Conservation (phyloP, 2,888 invertebrate species). For the Tetramorium bicarinatum region DNA sequence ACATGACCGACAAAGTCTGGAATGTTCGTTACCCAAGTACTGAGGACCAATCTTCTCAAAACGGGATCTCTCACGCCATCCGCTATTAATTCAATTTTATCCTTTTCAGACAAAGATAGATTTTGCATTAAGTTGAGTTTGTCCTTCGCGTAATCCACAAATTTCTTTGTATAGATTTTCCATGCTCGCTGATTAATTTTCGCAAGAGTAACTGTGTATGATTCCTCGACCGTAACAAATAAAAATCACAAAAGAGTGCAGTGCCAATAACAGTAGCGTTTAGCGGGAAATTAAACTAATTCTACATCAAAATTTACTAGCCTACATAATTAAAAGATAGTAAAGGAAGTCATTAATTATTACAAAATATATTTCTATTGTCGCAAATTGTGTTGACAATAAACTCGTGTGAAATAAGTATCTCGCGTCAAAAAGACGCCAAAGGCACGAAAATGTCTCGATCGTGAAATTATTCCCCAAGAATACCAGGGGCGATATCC, state of each 20-base stretch:
- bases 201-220: neutral
- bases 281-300: no score
- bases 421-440: neutral
- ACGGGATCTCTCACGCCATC: neutral
- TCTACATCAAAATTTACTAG: no score
- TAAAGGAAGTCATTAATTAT: neutral
- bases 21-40: neutral
- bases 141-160: neutral
- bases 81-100: neutral
- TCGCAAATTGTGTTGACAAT: neutral
- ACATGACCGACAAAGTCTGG: neutral
- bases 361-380: neutral
- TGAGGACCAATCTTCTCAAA: neutral
- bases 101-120: neutral
- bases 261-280: no score
- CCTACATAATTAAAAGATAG: neutral
- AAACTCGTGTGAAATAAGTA: neutral
- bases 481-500: neutral
- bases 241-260: no score
- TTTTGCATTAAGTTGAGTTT: neutral
- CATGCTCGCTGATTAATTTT: neutral
- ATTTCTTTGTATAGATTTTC: neutral
- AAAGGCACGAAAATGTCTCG: neutral
- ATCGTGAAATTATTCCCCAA: neutral
- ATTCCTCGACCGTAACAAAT: neutral